Evolutionary conservation across 2,797 vertebrate genomes (phyloP), one percentile per base, ranked within the genome.

Genomic region (Falco rusticolus): DNA sequence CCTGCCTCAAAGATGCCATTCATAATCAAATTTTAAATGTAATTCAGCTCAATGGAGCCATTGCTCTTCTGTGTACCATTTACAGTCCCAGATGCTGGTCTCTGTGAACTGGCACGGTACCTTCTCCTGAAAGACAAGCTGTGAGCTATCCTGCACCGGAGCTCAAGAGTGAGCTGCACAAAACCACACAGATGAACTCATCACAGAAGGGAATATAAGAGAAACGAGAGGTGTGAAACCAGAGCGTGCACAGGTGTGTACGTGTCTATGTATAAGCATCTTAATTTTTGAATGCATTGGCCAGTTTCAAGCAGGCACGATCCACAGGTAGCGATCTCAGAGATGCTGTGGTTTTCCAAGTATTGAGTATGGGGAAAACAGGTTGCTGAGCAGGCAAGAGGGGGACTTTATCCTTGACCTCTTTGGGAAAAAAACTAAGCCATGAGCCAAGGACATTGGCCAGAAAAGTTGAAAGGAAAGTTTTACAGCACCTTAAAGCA

Each of bases 21-120:
- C 94, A 94, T 97, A 98, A 98, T 97, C 94, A 96, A 94, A 98
- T 97, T 92, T 93, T 86, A 97, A 96, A 87, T 91, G 87, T 95
- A 97, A 96, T 95, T 92, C 97, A 96, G 70, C 75, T 69, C 84
- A 95, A 84, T 75, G 80, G 84, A 95, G 68, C 68, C 86, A 86
- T 48, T 90, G 82, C 89, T 97, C 91, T 95, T 90, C 81, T 85
- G 81, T 69, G 93, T 87, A 89, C 65, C 65, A 84, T 69, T 96
- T 96, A 77, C 61, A 90, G 91, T 71, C 51, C 88, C 0, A 12
- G 89, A 66, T n/a, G 91, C 66, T 47, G 69, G 56, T 89, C 53
- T 72, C 56, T 90, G 43, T 66, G 90, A 96, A 82, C 57, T 43
- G 70, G 54, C 80, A 84, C 8, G 0, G 48, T 37, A 89, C 59